Conservation (phyloP, 2,797 vertebrate species). For the Lutjanus campechanus region DNA sequence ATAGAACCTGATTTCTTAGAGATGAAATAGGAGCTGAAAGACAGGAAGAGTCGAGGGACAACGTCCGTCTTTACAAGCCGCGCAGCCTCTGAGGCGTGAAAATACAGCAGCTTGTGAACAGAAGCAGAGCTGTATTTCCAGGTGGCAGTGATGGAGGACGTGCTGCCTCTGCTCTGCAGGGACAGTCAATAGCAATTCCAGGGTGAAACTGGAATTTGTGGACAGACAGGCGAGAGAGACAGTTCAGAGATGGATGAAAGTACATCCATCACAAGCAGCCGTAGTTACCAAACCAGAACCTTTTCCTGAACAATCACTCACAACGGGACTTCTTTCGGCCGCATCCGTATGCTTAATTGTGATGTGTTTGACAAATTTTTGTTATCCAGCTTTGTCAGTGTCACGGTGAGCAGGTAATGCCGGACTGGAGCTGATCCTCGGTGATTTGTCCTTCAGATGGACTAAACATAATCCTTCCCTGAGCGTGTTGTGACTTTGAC, state of each 20-base stretch:
- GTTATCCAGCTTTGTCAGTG: conserved; percentile 52
- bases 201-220: conserved; percentile 57
- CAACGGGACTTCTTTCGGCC: conserved; percentile 21
- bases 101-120: conserved; percentile 14
- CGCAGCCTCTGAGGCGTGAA: conserved; percentile 18
- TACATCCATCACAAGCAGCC: conserved; percentile 55
- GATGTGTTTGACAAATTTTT: conserved; percentile 42
- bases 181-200: conserved; percentile 65
- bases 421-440: conserved; percentile 3
- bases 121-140: conserved; percentile 29
- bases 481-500: conserved; percentile 59
- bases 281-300: conserved; percentile 50
- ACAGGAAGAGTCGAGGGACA: background rate
- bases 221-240: conserved; percentile 45
- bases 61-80: background rate
- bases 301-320: conserved; percentile 58
- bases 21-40: background rate
- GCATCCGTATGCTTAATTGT: conserved; percentile 27
- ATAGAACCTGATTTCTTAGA: background rate
- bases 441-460: conserved; percentile 47
- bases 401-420: conserved; percentile 29
- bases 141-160: conserved; percentile 56
- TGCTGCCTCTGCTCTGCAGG: conserved; percentile 26
- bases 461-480: conserved; percentile 36
- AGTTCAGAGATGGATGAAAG: conserved; percentile 39